These are phyloP conservation scores for Acronicta alni DNA, from an alignment of 2,888 invertebrate genomes.

Conservation along the genomic window DNA sequence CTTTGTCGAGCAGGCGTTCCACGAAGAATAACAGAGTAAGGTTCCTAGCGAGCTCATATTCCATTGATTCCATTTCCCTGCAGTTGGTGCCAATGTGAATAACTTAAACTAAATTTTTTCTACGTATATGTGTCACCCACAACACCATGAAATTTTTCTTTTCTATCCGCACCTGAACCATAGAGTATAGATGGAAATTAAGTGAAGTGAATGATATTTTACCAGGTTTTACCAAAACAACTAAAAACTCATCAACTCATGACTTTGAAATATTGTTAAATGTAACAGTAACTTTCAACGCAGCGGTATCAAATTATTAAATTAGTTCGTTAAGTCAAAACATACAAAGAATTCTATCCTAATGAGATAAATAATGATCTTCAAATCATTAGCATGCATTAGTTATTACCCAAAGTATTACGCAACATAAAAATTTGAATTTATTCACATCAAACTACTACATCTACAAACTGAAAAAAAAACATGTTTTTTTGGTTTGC, in stretches of 20 bases:
- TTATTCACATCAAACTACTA: neutral
- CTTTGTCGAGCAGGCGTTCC: slow-evolving; percentile 99
- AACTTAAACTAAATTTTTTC: slow-evolving; percentile 87
- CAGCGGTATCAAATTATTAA: neutral
- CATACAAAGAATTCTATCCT: neutral
- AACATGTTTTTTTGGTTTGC: neutral
- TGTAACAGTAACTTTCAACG: too few species aligned
- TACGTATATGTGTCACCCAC: slow-evolving; percentile 89
- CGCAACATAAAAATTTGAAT: neutral
- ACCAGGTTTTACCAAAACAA: slow-evolving; percentile 44
- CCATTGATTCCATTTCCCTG: slow-evolving; percentile 96
- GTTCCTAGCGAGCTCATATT: slow-evolving; percentile 97
- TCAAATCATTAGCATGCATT: neutral
- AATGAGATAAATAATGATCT: neutral
- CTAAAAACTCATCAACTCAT: slow-evolving; percentile 17
- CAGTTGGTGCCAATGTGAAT: slow-evolving; percentile 87
- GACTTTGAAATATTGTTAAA: slow-evolving; percentile 11
- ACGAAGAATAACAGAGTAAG: slow-evolving; percentile 99
- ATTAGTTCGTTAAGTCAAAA: neutral
- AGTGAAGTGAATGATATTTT: slow-evolving; percentile 43
- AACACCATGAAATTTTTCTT: slow-evolving; percentile 88
- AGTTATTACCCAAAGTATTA: neutral
- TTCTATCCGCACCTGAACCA: slow-evolving; percentile 75
- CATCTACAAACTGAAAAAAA: too few species aligned
- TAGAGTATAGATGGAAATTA: slow-evolving; percentile 76